A percentile compares a stretch with the other conserved stretches of the same genome.
These are phyloP conservation scores for Myopa testacea DNA, from an alignment of 2,888 invertebrate genomes.

Conservation along the genomic window DNA sequence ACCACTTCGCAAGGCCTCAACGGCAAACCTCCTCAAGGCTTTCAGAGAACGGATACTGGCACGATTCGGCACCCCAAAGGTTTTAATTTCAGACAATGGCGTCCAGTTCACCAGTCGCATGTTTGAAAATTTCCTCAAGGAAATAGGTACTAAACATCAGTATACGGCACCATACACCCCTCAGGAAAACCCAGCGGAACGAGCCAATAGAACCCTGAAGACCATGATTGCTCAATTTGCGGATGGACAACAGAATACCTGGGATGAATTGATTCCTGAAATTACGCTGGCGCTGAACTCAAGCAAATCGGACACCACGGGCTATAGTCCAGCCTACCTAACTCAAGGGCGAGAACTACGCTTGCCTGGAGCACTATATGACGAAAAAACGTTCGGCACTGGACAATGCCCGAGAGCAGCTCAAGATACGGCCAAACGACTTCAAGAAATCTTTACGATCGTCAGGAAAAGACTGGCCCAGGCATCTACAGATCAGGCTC, in stretches of 20 bases:
- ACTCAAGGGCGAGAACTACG: too few relatives aligned
- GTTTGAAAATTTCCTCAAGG: conserved; percentile 9
- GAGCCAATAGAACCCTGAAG: conserved; percentile 12
- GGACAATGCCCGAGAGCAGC: not conserved
- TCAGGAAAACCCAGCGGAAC: conserved; percentile 18
- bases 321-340: too few relatives aligned
- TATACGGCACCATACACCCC: conserved; percentile 29
- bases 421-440: too few relatives aligned
- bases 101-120: conserved; percentile 12
- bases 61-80: conserved; percentile 17
- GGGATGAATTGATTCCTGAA: not conserved
- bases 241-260: not conserved
- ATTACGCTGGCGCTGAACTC: too few relatives aligned
- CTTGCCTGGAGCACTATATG: not conserved
- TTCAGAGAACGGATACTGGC: conserved; percentile 24
- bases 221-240: conserved; percentile 13
- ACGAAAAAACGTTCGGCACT: not conserved
- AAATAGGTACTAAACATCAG: conserved; percentile 17
- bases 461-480: too few relatives aligned
- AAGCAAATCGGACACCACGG: too few relatives aligned
- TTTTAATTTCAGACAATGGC: conserved; percentile 25
- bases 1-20: not conserved
- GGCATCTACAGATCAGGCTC: too few relatives aligned
- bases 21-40: not conserved
- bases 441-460: too few relatives aligned